Evolutionary conservation across 1,140 invertebrate species (phyloP).

Genomic region (Meteorus sp.): DNA sequence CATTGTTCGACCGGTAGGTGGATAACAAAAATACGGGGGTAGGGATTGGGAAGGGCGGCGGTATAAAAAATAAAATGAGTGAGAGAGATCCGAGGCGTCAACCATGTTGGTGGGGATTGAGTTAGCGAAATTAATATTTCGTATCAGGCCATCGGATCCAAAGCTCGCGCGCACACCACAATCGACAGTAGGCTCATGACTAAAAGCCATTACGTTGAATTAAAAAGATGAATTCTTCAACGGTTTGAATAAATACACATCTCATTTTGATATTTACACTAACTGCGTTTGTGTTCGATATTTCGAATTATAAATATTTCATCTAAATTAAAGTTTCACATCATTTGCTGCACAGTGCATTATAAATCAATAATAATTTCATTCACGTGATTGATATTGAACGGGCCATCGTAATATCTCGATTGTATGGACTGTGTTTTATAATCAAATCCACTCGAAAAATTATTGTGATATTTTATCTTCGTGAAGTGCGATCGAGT

Average conservation of each 20-base stretch:
- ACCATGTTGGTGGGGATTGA: constrained; percentile 25
- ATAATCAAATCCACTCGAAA: too few species aligned
- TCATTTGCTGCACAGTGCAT: too few species aligned
- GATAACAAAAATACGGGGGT: constrained; percentile 27
- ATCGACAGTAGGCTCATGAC: constrained; percentile 31
- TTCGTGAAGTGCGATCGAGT: too few species aligned
- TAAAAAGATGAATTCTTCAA: constrained; percentile 11
- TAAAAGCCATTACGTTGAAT: constrained; percentile 13
- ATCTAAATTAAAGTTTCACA: too few species aligned
- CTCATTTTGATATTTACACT: background rate
- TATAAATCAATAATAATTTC: too few species aligned
- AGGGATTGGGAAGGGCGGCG: constrained; percentile 13
- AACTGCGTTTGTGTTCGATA: background rate
- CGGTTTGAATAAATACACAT: constrained; percentile 12
- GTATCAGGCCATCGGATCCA: constrained; percentile 40
- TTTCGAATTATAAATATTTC: background rate
- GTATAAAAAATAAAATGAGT: background rate
- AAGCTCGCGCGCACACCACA: constrained; percentile 28
- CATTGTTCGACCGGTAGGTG: constrained; percentile 41
- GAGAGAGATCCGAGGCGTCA: constrained; percentile 21
- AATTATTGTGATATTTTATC: too few species aligned
- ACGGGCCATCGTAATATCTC: too few species aligned
- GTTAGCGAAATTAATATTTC: constrained; percentile 48
- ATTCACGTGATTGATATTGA: too few species aligned
- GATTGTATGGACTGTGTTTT: too few species aligned